Evolutionary conservation across 2,113 vertebrate species (phyloP).

Genomic region (Psophia crepitans): DNA sequence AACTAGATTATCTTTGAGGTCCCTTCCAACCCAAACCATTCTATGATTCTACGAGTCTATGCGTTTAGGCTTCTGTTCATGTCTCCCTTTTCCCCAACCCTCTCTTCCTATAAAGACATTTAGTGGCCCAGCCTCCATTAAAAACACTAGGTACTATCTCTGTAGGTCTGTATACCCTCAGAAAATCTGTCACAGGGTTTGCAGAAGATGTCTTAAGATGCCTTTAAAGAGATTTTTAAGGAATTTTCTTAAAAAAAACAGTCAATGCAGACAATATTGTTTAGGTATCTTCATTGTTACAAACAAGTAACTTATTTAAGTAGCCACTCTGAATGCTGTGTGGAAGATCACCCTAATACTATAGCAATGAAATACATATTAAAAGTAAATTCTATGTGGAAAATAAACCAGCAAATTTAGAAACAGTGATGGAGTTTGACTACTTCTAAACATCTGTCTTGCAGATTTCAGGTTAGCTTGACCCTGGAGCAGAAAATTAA

Average conservation of each 20-base stretch:
- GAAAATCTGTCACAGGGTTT: neutral
- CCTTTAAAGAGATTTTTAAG: neutral
- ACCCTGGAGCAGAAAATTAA: neutral
- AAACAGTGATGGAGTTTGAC: neutral
- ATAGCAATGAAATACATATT: neutral
- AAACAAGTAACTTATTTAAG: neutral
- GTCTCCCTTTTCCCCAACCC: neutral
- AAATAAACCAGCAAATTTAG: neutral
- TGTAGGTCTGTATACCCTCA: neutral
- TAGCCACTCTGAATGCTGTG: neutral
- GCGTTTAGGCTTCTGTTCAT: neutral
- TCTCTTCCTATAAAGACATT: neutral
- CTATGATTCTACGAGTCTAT: too few relatives aligned
- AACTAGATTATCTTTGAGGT: too few relatives aligned
- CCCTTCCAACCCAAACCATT: too few relatives aligned
- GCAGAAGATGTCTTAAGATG: neutral
- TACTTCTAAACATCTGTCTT: neutral
- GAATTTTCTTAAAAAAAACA: neutral
- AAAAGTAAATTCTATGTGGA: neutral
- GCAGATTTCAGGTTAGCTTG: neutral
- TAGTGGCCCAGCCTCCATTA: neutral
- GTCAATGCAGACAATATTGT: neutral
- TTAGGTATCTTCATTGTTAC: neutral
- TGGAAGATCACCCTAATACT: neutral
- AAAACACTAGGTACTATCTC: neutral